Percentiles rank a stretch among this genome's conserved stretches.
Conservation (phyloP, 2,888 invertebrate species). For the Germaria angustata region DNA sequence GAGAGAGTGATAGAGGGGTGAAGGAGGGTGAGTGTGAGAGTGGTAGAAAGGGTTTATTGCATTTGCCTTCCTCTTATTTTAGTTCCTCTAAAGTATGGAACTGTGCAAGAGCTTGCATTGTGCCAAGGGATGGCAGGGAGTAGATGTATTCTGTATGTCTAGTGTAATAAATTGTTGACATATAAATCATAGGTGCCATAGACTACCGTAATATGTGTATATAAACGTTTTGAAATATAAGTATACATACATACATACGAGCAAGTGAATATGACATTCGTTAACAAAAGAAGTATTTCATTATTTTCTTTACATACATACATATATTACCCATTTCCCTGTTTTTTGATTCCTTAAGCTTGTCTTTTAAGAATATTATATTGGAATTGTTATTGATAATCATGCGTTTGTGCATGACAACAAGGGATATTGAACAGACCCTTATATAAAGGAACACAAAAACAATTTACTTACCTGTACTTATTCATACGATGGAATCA, state of each 20-base stretch:
- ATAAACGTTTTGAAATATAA: background rate
- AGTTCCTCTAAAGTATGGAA: background rate
- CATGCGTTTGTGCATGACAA: slow-evolving; percentile 14
- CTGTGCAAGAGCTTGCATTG: background rate
- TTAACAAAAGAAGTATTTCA: slow-evolving; percentile 23
- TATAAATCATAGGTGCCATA: slow-evolving; percentile 51
- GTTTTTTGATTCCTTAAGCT: background rate
- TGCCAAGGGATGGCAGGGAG: background rate
- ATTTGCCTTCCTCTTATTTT: background rate
- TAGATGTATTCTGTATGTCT: slow-evolving; percentile 2
- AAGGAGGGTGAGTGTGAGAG: too few species aligned
- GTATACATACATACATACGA: too few species aligned
- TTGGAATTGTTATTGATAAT: slow-evolving; percentile 57
- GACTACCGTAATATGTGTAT: background rate
- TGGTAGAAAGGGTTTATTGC: background rate
- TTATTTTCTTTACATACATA: background rate
- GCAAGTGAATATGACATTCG: slow-evolving; percentile 24
- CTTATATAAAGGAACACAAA: background rate
- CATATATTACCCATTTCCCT: background rate
- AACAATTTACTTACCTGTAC: background rate
- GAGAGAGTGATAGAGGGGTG: background rate
- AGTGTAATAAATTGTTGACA: slow-evolving; percentile 54
- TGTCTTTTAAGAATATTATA: slow-evolving; percentile 30
- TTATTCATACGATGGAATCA: background rate
- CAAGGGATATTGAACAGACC: slow-evolving; percentile 9